Evolutionary conservation across 2,888 invertebrate species (phyloP).

Genomic region (Laspeyria flexula): DNA sequence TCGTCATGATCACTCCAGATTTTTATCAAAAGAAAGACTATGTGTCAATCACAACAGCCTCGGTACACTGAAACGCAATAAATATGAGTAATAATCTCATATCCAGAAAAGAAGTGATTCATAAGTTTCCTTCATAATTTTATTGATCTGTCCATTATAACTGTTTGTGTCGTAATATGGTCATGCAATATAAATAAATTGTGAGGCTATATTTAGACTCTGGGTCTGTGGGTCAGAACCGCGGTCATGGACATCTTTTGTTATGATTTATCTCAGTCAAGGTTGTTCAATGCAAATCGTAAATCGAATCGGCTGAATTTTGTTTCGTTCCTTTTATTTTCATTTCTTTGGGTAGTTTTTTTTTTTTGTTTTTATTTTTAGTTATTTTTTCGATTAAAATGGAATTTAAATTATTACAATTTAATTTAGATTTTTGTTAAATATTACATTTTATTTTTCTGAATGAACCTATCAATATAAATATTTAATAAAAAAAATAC

Average conservation of each 20-base stretch:
- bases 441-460: no score
- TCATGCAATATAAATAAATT: constrained; percentile 18
- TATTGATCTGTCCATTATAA: constrained; percentile 23
- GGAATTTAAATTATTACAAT: no score
- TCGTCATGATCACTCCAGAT: neutral
- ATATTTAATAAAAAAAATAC: no score
- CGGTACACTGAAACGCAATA: neutral
- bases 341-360: no score
- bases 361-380: neutral
- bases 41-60: neutral
- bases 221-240: constrained; percentile 44
- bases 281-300: constrained; percentile 14
- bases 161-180: constrained; percentile 27
- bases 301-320: neutral
- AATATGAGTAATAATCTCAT: neutral
- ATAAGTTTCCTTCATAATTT: constrained; percentile 20
- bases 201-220: constrained; percentile 28
- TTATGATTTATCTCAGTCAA: constrained; percentile 40
- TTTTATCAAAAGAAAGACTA: neutral
- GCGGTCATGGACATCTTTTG: constrained; percentile 38
- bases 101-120: neutral
- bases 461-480: no score
- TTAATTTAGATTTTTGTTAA: no score
- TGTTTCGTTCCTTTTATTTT: neutral
- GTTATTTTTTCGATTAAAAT: no score